A percentile compares a stretch with the other conserved stretches of the same genome.
Conservation (phyloP, 2,113 vertebrate genomes). For the Leucoraja erinaceus region DNA sequence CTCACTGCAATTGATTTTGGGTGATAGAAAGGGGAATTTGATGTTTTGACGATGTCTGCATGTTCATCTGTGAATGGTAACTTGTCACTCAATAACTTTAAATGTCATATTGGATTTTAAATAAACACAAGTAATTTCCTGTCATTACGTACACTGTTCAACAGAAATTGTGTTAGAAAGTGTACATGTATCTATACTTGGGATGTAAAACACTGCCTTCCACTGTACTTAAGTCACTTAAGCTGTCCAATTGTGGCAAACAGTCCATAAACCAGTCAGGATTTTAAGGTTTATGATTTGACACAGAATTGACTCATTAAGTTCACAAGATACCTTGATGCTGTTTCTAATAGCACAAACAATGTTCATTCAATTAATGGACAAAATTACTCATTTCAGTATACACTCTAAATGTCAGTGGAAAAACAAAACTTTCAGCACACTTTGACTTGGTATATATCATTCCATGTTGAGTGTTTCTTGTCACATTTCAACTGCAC, state of each 20-base stretch:
- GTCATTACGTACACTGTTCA: background rate
- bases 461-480: background rate
- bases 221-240: conserved; percentile 22
- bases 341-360: conserved; percentile 17
- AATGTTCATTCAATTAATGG: background rate
- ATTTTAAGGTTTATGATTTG: background rate
- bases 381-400: background rate
- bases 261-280: background rate
- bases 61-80: conserved; percentile 2
- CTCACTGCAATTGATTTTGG: background rate
- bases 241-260: background rate
- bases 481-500: conserved; percentile 18
- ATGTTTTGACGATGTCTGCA: conserved; percentile 3
- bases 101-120: conserved; percentile 4
- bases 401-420: background rate
- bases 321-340: background rate
- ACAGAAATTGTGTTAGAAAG: background rate
- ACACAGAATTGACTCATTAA: conserved; percentile 9
- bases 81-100: conserved; percentile 24
- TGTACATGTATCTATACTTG: background rate
- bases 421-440: conserved; percentile 6
- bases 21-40: background rate
- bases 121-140: conserved; percentile 27
- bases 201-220: background rate
- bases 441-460: background rate